phyloP scores from a whole-genome alignment of 64 coral and sea anemone species.

The Pachyseris speciosa region DNA sequence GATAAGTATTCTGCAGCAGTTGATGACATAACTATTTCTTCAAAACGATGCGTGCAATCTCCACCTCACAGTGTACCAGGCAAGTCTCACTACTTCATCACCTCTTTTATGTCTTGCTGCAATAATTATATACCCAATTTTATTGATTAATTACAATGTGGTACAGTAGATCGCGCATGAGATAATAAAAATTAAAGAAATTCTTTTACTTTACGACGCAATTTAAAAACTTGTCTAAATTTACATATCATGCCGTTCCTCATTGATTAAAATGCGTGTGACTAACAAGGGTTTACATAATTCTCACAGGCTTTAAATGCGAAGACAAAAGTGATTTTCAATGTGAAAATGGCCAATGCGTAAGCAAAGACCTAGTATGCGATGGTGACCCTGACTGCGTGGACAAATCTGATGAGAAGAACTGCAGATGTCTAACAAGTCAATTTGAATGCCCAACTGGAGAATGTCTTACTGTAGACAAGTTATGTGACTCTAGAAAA shows the following conservation, averaged over 20 bases:
- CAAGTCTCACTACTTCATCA: background rate
- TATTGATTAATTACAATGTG: too few relatives aligned
- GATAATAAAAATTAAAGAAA: too few relatives aligned
- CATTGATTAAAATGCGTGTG: too few relatives aligned
- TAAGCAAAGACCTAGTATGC: slow-evolving; percentile 52
- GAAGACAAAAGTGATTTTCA: background rate
- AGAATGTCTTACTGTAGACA: slow-evolving; percentile 15
- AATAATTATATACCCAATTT: too few relatives aligned
- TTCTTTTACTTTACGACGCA: too few relatives aligned
- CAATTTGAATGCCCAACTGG: slow-evolving; percentile 49
- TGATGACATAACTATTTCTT: slow-evolving; percentile 13
- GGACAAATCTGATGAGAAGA: slow-evolving; percentile 47
- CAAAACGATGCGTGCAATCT: slow-evolving; percentile 2
- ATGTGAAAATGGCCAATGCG: slow-evolving; percentile 52
- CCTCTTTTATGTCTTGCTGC: background rate
- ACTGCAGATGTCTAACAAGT: slow-evolving; percentile 37
- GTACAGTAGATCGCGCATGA: too few relatives aligned
- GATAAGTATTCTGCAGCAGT: background rate
- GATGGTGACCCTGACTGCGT: slow-evolving; percentile 38
- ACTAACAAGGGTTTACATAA: background rate
- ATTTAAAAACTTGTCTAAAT: too few relatives aligned
- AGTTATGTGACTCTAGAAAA: slow-evolving; percentile 1
- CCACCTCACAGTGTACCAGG: slow-evolving; percentile 52
- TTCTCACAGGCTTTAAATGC: slow-evolving; percentile 24
- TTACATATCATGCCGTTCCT: too few relatives aligned